A percentile compares a stretch with the other conserved stretches of the same genome.
Evolutionary conservation across 1,140 invertebrate genomes (phyloP).

Genomic region (Heliconius melpomene): DNA sequence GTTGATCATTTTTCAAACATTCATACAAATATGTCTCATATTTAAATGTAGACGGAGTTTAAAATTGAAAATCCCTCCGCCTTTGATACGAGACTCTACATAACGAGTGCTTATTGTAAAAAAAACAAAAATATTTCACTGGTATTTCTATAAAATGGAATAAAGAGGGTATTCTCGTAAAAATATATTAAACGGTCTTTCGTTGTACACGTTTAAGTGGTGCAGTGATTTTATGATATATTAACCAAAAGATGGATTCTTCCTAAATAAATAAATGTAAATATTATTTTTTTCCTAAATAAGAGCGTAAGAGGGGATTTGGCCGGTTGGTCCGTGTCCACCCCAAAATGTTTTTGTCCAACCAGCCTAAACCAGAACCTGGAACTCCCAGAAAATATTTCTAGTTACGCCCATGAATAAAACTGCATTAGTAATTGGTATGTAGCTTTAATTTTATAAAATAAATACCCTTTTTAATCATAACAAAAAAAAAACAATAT

Average conservation of each 20-base stretch:
- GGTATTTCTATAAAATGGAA: slow-evolving; percentile 9
- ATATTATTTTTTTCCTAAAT: background rate
- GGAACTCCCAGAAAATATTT: too few relatives aligned
- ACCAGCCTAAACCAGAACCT: too few relatives aligned
- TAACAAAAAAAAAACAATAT: background rate
- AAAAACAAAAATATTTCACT: slow-evolving; percentile 11
- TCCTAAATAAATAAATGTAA: background rate
- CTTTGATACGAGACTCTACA: background rate
- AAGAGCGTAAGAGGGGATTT: background rate
- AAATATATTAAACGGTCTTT: background rate
- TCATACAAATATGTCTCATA: slow-evolving; percentile 5
- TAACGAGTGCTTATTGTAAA: background rate
- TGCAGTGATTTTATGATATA: background rate
- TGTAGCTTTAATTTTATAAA: background rate
- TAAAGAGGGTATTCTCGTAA: background rate
- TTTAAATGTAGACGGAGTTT: background rate
- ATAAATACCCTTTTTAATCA: background rate
- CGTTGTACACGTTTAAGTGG: background rate
- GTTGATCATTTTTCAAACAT: slow-evolving; percentile 12
- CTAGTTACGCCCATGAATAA: too few relatives aligned
- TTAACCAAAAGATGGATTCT: background rate
- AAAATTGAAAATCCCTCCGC: background rate
- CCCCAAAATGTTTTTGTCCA: too few relatives aligned
- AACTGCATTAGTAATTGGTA: too few relatives aligned
- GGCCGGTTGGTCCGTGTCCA: too few relatives aligned